A percentile compares a stretch with the other conserved stretches of the same genome.
Conservation (phyloP, 1,140 invertebrate genomes). For the Phocides pigmalion region DNA sequence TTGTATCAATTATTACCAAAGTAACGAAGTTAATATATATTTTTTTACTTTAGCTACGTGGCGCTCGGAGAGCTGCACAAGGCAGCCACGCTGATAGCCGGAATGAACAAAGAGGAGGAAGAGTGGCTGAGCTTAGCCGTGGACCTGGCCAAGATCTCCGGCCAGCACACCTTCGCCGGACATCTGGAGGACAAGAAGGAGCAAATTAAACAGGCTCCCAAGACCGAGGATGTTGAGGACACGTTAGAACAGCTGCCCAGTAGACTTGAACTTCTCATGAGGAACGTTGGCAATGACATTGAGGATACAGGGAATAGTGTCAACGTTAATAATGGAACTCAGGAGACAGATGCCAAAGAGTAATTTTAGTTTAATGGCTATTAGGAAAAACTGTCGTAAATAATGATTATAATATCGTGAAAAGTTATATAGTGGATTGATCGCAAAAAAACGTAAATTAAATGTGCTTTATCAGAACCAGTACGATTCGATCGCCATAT, state of each 20-base stretch:
- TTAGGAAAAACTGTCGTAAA: too few species aligned
- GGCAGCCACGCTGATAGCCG: conserved; percentile 45
- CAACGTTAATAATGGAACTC: too few species aligned
- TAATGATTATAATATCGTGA: too few species aligned
- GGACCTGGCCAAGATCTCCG: conserved; percentile 62
- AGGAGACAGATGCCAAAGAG: neutral
- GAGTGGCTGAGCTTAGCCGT: conserved; percentile 60
- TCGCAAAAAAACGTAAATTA: too few species aligned
- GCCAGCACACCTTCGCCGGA: conserved; percentile 59
- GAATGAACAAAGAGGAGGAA: conserved; percentile 54
- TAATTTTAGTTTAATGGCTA: neutral
- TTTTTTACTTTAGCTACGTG: conserved; percentile 61
- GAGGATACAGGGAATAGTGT: conserved; percentile 8
- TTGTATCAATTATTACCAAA: neutral
- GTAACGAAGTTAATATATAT: conserved; percentile 6
- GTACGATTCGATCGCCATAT: too few species aligned
- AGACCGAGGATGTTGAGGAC: conserved; percentile 30
- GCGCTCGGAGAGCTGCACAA: conserved; percentile 55
- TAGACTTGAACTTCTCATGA: conserved; percentile 52
- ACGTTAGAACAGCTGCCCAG: conserved; percentile 51
- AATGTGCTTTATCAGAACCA: too few species aligned
- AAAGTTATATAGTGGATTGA: too few species aligned
- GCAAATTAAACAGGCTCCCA: conserved; percentile 32
- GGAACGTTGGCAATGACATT: conserved; percentile 22
- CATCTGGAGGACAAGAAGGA: conserved; percentile 56